Percentiles rank a stretch among this genome's conserved stretches.
Conservation (phyloP, 2,888 invertebrate species). For the Eilema sororculum region DNA sequence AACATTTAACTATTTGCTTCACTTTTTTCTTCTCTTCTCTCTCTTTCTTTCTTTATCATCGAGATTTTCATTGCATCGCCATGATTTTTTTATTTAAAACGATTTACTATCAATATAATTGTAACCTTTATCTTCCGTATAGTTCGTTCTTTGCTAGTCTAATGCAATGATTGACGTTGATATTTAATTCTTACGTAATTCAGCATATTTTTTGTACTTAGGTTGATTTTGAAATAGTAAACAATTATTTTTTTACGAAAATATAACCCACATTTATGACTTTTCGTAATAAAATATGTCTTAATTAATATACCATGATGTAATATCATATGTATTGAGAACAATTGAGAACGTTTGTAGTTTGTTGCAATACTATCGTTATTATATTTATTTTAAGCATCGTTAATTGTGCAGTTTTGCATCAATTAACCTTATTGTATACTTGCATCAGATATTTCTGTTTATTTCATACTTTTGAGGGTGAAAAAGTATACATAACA, state of each 20-base stretch:
- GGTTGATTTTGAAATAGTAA: not conserved
- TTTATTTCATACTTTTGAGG: not conserved
- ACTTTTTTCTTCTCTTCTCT: too few species aligned
- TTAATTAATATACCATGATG: conserved; percentile 2
- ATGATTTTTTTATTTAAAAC: too few species aligned
- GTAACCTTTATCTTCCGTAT: too few species aligned
- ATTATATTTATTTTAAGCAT: conserved; percentile 6
- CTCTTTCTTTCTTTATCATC: too few species aligned
- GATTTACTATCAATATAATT: too few species aligned
- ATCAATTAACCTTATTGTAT: conserved; percentile 7
- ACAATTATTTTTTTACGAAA: not conserved
- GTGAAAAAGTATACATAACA: not conserved
- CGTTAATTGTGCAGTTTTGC: not conserved
- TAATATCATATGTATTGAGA: conserved; percentile 2
- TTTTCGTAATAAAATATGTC: not conserved
- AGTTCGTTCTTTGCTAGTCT: not conserved
- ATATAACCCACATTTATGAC: not conserved
- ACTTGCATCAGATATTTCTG: conserved; percentile 3
- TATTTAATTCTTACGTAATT: not conserved
- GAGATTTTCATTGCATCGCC: too few species aligned
- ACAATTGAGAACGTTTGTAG: not conserved
- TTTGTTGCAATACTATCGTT: conserved; percentile 3
- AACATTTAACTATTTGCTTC: not conserved
- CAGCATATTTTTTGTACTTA: not conserved
- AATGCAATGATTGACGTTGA: not conserved